phyloP scores from a whole-genome alignment of 2,113 vertebrate genomes.

The Guaruba guarouba region DNA sequence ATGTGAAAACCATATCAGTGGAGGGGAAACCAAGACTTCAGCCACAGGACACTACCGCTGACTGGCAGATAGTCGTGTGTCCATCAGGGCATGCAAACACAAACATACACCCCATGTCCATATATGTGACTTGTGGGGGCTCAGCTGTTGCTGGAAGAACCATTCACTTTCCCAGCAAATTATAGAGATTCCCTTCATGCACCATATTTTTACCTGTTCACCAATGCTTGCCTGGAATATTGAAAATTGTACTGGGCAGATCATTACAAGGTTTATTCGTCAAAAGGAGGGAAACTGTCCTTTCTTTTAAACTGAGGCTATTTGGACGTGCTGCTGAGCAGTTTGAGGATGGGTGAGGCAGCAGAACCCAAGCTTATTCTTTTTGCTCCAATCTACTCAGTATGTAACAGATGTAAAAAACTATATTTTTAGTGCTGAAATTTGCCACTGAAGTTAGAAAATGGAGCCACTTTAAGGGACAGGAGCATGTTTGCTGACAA shows the following conservation, averaged over 20 bases:
- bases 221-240: neutral
- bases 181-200: neutral
- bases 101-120: neutral
- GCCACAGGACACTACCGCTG: neutral
- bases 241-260: neutral
- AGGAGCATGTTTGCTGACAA: neutral
- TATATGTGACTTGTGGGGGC: fast-evolving
- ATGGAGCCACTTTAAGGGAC: neutral
- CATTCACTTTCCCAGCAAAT: neutral
- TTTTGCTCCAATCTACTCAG: neutral
- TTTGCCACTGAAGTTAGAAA: neutral
- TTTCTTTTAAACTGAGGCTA: neutral
- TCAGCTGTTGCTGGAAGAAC: neutral
- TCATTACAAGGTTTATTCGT: neutral
- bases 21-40: neutral
- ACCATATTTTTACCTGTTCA: neutral
- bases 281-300: neutral
- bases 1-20: neutral
- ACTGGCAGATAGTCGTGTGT: neutral
- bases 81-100: neutral
- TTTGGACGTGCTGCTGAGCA: neutral
- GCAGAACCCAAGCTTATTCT: neutral
- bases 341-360: neutral
- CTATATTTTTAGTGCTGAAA: neutral
- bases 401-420: neutral